Conservation (phyloP, 1,140 invertebrate genomes). For the Pararge aegeria region DNA sequence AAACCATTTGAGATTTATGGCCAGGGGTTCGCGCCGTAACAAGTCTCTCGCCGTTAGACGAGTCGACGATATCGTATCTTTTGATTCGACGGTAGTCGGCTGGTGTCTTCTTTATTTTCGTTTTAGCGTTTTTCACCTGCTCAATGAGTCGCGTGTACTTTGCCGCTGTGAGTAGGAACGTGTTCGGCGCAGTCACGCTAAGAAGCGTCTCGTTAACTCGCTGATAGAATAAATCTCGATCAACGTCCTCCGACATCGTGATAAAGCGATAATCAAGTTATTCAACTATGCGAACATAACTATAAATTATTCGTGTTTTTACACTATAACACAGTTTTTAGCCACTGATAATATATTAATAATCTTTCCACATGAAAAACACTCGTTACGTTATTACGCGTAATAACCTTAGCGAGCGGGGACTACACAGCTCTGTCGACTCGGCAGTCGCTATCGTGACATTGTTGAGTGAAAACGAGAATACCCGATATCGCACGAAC, state of each 20-base stretch:
- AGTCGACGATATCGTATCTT: conserved; percentile 39
- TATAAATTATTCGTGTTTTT: neutral
- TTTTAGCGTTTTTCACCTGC: conserved; percentile 38
- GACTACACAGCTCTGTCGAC: conserved; percentile 11
- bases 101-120: conserved; percentile 33
- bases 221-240: conserved; percentile 43
- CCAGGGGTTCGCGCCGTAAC: conserved; percentile 12
- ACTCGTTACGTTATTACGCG: conserved; percentile 28
- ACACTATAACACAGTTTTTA: no score
- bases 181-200: conserved; percentile 31
- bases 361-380: neutral
- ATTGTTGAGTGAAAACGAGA: conserved; percentile 17
- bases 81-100: conserved; percentile 41
- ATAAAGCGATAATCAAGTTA: neutral
- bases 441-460: neutral
- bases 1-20: conserved; percentile 33
- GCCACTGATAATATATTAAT: neutral
- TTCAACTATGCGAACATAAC: neutral
- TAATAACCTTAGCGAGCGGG: conserved; percentile 18
- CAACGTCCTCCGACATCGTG: conserved; percentile 33
- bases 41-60: conserved; percentile 37
- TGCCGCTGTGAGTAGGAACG: conserved; percentile 31
- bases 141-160: conserved; percentile 37
- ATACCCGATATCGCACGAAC: conserved; percentile 20
- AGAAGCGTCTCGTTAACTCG: conserved; percentile 34